These are phyloP conservation scores for Cyanoramphus novaezelandiae DNA, from an alignment of 2,113 vertebrate genomes.

Conservation along the genomic window DNA sequence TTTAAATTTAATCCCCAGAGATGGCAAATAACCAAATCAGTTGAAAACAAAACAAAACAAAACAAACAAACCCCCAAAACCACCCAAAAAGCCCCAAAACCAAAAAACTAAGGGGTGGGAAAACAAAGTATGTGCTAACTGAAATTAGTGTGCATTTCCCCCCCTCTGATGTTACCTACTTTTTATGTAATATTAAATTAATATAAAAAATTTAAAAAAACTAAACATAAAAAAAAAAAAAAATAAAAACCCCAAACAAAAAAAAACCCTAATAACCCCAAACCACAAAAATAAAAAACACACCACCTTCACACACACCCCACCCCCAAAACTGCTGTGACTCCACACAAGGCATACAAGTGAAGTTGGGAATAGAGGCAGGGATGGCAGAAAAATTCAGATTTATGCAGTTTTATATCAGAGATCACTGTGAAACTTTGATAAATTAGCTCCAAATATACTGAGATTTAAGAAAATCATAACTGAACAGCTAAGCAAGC, in stretches of 20 bases:
- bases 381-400: not conserved
- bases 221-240: not conserved
- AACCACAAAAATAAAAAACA: too few relatives aligned
- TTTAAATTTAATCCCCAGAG: conserved; percentile 91
- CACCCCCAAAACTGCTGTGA: not conserved
- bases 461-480: not conserved
- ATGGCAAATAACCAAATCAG: conserved; percentile 85
- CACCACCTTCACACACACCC: too few relatives aligned
- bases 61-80: too few relatives aligned
- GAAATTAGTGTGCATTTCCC: conserved; percentile 60
- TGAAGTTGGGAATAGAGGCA: not conserved
- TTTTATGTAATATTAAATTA: conserved; percentile 39
- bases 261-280: too few relatives aligned
- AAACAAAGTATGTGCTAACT: conserved; percentile 64
- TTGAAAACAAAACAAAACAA: conserved; percentile 14
- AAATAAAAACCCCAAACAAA: too few relatives aligned
- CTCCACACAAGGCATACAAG: not conserved
- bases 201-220: conserved; percentile 3
- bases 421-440: not conserved
- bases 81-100: too few relatives aligned
- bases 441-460: not conserved
- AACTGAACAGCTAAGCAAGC: not conserved
- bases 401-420: not conserved
- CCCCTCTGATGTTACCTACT: conserved; percentile 25
- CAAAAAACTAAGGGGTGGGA: not conserved